A percentile compares a stretch with the other conserved stretches of the same genome.
These are phyloP conservation scores for Tragelaphus imberbis DNA, from an alignment of 2,113 vertebrate species.

Conservation along the genomic window DNA sequence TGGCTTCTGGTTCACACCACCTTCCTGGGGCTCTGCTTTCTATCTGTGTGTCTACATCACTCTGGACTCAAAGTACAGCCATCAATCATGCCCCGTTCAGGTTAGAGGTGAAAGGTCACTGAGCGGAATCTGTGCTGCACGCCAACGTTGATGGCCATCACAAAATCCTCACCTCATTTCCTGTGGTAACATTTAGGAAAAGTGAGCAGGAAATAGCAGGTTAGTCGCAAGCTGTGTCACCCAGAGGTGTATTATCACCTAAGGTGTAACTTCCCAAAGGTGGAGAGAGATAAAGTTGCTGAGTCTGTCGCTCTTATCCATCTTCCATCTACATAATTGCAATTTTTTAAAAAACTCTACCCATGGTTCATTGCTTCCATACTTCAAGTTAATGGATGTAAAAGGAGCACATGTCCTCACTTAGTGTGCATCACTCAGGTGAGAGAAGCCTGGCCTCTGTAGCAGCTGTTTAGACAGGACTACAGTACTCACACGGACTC, in stretches of 20 bases:
- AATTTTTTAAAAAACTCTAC: not conserved
- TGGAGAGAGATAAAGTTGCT: not conserved
- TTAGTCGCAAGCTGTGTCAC: not conserved
- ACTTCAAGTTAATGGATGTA: not conserved
- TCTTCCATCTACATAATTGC: not conserved
- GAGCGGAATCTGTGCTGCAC: not conserved
- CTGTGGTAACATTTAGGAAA: not conserved
- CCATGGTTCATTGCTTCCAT: not conserved
- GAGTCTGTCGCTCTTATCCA: not conserved
- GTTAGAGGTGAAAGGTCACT: not conserved
- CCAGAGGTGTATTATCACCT: not conserved
- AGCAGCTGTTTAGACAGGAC: not conserved
- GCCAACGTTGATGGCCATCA: not conserved
- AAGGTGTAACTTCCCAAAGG: not conserved
- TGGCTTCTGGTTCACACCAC: not conserved
- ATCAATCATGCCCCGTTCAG: not conserved
- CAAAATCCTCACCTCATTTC: not conserved
- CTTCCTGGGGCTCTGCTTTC: not conserved
- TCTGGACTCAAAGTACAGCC: not conserved
- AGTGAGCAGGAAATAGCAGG: not conserved
- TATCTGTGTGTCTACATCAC: not conserved
- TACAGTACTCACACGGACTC: not conserved
- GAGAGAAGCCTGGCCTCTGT: not conserved
- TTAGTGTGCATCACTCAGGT: not conserved
- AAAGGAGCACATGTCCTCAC: not conserved